Base-by-base conservation (phyloP, 2,888 invertebrate genomes). In the Apocheima hispidaria region DNA sequence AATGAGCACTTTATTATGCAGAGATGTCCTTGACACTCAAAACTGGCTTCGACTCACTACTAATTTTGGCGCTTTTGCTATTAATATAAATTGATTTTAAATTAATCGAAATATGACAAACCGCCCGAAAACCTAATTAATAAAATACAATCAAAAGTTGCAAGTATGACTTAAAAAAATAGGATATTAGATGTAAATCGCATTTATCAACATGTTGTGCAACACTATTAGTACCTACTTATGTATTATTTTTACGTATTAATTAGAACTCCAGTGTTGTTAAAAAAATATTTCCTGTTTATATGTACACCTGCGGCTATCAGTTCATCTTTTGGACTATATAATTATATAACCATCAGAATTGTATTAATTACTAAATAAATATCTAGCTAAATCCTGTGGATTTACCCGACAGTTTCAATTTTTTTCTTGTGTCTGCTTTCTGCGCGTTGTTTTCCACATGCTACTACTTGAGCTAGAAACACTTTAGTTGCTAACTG, bases 231-330 rank as follows among this genome's bases (percentile, higher is more conserved):
- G n/a, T n/a, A n/a, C n/a, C 23, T 23, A 23, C 23, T 23, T 23
- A 23, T 23, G 23, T n/a, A n/a, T n/a, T n/a, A n/a, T n/a, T n/a
- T n/a, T n/a, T n/a, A n/a, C n/a, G n/a, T n/a, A n/a, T n/a, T n/a
- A n/a, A n/a, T n/a, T n/a, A n/a, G n/a, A n/a, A n/a, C n/a, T n/a
- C n/a, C n/a, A n/a, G n/a, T n/a, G n/a, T n/a, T n/a, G n/a, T n/a
- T n/a, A n/a, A n/a, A n/a, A n/a, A 14, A 36, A 28, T 50, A 50
- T 41, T 58, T 46, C 48, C 60, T 49, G 51, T 23, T 20, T 5
- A 21, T 14, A 4, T 21, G 14, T 20, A 41, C 60, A 60, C 49
- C 60, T 60, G 60, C 14, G 49, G n/a, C 26, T 44, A 54, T 60
- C 49, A 14, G 30, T 16, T 33, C 49, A 54, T 60, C 54, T 50